Base-by-base conservation (phyloP, 2,888 invertebrate genomes). In the Nemoura dubitans region DNA sequence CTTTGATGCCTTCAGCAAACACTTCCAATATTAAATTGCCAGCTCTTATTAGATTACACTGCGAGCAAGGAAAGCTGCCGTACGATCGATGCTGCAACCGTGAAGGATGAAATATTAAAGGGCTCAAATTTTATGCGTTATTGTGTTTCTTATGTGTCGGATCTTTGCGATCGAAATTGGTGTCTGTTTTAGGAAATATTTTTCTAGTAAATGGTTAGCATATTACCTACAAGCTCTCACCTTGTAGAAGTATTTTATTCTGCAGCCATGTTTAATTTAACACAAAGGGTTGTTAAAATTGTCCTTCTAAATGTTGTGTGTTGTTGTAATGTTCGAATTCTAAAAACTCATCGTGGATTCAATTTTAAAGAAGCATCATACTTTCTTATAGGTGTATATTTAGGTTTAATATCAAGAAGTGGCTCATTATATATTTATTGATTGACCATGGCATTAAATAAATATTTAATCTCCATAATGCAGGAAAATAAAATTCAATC, bases 1-100 rank as follows among this genome's bases (percentile, higher is more conserved):
- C 76, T 81, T 81, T 29, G 28, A 28, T 76, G 84, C 84, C 84
- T 76, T 43, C 76, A 84, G 84, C 84, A 84, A 84, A 84, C 84
- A 84, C 84, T 84, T 81, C 81, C 81, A 81, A 81, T 81, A 81
- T 30, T 81, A 81, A 28, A 81, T 81, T 81, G 29, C 81, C 78
- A 28, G 78, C 78, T 78, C 78, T 78, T 78, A 78, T 26, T 78
- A 26, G 78, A 28, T 21, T 76, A 84, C 28, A 84, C 84, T 43
- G 76, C 42, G 0, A 7, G 83, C 83, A 83, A 28, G 83, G 25
- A 43, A 83, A 83, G 78, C 78, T 27, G 29, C 77, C 14, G n/a
- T 27, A 78, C 78, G 2, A 10, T 78, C 78, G 26, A n/a, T 77
- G 77, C 25, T 77, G 6, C 21, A 77, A 5, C n/a, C 77, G 77